phyloP scores from a whole-genome alignment of 2,113 vertebrate species.

The Phoenicopterus ruber region DNA sequence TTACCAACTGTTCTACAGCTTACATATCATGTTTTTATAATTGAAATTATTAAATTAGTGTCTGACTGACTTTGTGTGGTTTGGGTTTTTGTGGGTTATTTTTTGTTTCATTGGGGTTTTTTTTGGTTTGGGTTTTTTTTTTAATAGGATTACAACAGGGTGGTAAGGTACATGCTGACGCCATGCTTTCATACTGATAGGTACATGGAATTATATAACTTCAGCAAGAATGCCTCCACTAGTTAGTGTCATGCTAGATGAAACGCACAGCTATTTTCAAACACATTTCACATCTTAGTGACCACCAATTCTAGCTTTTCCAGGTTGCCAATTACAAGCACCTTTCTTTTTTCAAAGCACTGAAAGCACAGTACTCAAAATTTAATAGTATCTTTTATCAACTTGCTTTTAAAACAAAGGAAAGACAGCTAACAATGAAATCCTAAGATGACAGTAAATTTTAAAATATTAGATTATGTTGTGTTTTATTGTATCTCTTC shows the following conservation, averaged over 20 bases:
- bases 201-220: background rate
- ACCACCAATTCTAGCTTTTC: background rate
- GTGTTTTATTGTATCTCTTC: background rate
- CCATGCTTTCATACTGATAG: background rate
- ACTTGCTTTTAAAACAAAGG: background rate
- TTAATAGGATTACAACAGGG: background rate
- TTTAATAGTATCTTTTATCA: background rate
- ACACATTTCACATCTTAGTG: background rate
- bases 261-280: background rate
- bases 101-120: background rate
- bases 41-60: background rate
- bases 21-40: background rate
- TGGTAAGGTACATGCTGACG: background rate
- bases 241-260: background rate
- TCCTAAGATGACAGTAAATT: background rate
- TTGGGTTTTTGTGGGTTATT: background rate
- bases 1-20: background rate
- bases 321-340: background rate
- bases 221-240: background rate
- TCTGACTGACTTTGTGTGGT: background rate
- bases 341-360: background rate
- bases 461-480: background rate
- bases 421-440: background rate
- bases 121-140: background rate
- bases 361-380: background rate